Conservation (phyloP, 2,113 vertebrate genomes). For the Trachemys scripta region DNA sequence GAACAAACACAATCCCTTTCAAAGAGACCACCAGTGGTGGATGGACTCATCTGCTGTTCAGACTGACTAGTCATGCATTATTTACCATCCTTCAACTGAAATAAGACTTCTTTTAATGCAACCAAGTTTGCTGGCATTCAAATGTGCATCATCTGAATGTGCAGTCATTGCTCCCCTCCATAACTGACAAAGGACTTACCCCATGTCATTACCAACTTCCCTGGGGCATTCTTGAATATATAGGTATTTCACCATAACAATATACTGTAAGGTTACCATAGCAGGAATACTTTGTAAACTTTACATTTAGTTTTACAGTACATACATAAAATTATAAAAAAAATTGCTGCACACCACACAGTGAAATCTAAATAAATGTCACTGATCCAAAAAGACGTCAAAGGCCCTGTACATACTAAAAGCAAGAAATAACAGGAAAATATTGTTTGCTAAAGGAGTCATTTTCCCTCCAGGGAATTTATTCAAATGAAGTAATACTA, state of each 20-base stretch:
- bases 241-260: background rate
- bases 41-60: background rate
- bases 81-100: background rate
- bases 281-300: background rate
- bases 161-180: background rate
- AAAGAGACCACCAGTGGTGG: background rate
- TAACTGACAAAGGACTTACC: rapidly evolving
- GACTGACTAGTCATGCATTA: background rate
- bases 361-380: background rate
- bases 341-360: background rate
- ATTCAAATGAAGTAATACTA: rapidly evolving
- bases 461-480: rapidly evolving
- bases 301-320: background rate
- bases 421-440: rapidly evolving
- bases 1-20: background rate
- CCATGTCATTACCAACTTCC: too few relatives aligned
- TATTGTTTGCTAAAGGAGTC: rapidly evolving
- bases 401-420: background rate
- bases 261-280: background rate
- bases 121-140: background rate
- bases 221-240: rapidly evolving
- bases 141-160: background rate
- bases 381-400: background rate
- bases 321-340: background rate
- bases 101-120: rapidly evolving